phyloP scores from a whole-genome alignment of 1,140 invertebrate genomes.

The Lasaia peninsularis region DNA sequence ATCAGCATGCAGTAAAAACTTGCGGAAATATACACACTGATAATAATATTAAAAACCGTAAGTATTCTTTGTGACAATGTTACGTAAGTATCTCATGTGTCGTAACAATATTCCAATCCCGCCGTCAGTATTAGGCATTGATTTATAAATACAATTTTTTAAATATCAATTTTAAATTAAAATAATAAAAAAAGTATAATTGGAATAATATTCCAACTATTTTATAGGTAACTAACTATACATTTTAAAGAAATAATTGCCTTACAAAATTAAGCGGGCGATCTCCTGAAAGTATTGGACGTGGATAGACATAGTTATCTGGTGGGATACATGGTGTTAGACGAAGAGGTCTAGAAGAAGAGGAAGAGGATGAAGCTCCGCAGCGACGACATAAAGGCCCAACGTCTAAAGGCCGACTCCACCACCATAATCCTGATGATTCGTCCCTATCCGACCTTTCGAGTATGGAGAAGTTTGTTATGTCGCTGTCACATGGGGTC shows the following conservation, averaged over 20 bases:
- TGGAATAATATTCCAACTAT: too few relatives aligned
- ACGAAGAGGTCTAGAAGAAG: conserved; percentile 40
- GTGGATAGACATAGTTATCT: conserved; percentile 33
- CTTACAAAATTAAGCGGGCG: conserved; percentile 58
- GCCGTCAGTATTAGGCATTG: too few relatives aligned
- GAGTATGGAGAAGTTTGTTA: conserved; percentile 37
- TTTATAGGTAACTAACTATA: background rate
- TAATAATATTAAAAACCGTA: too few relatives aligned
- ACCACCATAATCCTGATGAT: conserved; percentile 42
- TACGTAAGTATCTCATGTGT: too few relatives aligned
- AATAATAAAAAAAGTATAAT: too few relatives aligned
- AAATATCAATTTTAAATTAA: too few relatives aligned
- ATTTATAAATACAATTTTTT: too few relatives aligned
- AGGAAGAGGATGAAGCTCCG: conserved; percentile 46
- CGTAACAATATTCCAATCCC: too few relatives aligned
- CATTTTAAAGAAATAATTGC: conserved; percentile 53
- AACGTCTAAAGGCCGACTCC: conserved; percentile 52
- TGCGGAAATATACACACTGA: too few relatives aligned
- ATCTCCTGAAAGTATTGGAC: conserved; percentile 48
- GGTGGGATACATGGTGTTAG: conserved; percentile 48
- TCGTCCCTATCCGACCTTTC: background rate
- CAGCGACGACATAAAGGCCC: conserved; percentile 44
- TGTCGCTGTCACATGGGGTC: conserved; percentile 62
- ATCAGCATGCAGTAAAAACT: too few relatives aligned
- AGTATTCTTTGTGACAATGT: too few relatives aligned